These are phyloP conservation scores for Neolamprologus tretocephalus DNA, from an alignment of 2,113 vertebrate genomes.

Conservation along the genomic window DNA sequence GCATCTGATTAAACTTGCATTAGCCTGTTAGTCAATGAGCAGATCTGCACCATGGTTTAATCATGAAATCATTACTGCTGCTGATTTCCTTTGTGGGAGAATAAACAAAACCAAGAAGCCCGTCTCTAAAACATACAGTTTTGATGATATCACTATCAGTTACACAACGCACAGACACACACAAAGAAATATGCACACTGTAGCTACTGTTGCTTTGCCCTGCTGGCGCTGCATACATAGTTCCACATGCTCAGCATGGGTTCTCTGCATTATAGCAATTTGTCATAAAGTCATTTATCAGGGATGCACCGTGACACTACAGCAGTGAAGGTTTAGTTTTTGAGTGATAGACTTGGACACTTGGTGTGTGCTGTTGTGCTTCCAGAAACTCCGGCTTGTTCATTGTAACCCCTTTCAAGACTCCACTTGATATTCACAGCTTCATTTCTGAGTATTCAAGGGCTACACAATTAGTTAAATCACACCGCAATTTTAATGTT, in stretches of 20 bases:
- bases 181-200: not conserved
- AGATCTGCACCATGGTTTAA: constrained; percentile 22
- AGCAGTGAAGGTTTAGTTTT: constrained; percentile 56
- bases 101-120: constrained; percentile 1
- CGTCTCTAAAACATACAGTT: not conserved
- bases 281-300: constrained; percentile 63
- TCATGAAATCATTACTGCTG: constrained; percentile 39
- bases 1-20: constrained; percentile 35
- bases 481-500: not conserved
- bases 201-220: constrained; percentile 5
- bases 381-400: not conserved
- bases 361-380: constrained; percentile 29
- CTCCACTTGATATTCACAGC: not conserved
- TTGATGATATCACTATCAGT: not conserved
- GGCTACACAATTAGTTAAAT: not conserved
- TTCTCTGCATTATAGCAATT: constrained; percentile 53
- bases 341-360: constrained; percentile 23
- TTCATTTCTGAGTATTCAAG: not conserved
- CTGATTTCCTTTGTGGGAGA: constrained; percentile 11
- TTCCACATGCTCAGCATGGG: not conserved
- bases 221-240: constrained; percentile 14
- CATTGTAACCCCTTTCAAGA: not conserved
- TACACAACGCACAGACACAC: not conserved
- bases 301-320: constrained; percentile 34
- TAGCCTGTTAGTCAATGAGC: constrained; percentile 15